These are phyloP conservation scores for Antennarius maculatus DNA, from an alignment of 2,797 vertebrate species.

Conservation along the genomic window DNA sequence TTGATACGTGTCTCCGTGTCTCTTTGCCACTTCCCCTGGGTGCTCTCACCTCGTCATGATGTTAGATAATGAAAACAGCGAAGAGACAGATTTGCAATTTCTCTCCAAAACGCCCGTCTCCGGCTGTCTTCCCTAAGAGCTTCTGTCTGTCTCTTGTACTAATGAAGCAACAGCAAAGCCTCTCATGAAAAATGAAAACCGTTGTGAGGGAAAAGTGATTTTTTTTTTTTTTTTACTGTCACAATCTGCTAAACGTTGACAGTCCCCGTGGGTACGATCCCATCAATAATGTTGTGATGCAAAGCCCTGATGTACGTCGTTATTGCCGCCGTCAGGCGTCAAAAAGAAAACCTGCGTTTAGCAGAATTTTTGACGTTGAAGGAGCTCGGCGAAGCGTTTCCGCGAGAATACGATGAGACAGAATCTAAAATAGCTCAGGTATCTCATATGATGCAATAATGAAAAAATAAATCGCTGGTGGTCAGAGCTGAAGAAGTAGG, in stretches of 20 bases:
- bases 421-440: conserved; percentile 15
- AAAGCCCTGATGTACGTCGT: conserved; percentile 21
- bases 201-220: conserved; percentile 11
- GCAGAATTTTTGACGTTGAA: conserved; percentile 26
- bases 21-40: conserved; percentile 51
- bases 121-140: conserved; percentile 41
- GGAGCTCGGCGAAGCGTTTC: conserved; percentile 9
- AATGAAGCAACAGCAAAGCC: conserved; percentile 23
- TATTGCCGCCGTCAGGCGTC: conserved; percentile 26
- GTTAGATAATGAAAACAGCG: conserved; percentile 63
- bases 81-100: conserved; percentile 44
- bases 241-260: conserved; percentile 29
- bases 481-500: conserved; percentile 11
- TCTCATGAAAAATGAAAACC: conserved; percentile 32
- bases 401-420: conserved; percentile 8
- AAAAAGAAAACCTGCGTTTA: conserved; percentile 19
- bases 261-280: not conserved
- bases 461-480: conserved; percentile 1
- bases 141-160: conserved; percentile 25
- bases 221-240: conserved; percentile 20
- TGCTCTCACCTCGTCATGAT: conserved; percentile 51
- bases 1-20: conserved; percentile 58
- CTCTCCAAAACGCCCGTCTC: conserved; percentile 34
- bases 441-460: conserved; percentile 1
- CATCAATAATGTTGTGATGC: conserved; percentile 6